Base-by-base conservation (phyloP, 2,113 vertebrate species). In the Aspidoscelis tigris region DNA sequence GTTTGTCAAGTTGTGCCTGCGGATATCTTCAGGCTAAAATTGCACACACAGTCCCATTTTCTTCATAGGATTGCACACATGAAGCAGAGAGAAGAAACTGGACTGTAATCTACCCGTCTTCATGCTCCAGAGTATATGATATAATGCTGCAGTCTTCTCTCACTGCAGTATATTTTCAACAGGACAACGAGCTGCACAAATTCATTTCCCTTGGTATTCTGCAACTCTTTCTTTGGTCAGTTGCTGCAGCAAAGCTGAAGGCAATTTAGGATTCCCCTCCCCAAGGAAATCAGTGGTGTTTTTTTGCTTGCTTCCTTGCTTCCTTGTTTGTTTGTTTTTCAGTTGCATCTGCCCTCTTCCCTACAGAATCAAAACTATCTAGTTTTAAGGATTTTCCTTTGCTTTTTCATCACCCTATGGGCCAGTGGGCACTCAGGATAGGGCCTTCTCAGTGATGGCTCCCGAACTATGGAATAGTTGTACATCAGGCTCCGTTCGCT, bases 341-440 rank as follows among this genome's bases (percentile, higher is more conserved):
- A 0, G 64, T 26, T 39, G 14, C 0, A 18, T n/a, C 18, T 9
- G 7, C 24, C 41, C 33, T 3, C 50, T 50, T 39, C 47, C 0
- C 0, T 78, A 20, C 72, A 84, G 44, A 84, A 90, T 80, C 85
- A 77, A 55, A 68, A 43, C 66, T 55, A 22, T 20, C 21, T 21
- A 68, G 33, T 76, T 55, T 75, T 72, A 81, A 70, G 86, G 84
- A 77, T 33, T 61, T 61, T 61, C 12, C 18, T 61, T 18, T 14
- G 4, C 18, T 14, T 4, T 61, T 61, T 61, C 14, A 4, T 18
- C 58, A 61, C 58, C 18, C 20, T 61, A 16, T 61, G 18, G 12
- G 18, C 58, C 18, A 18, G 12, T 61, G 33, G 33, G 33, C 33
- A 33, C 33, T 1, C 33, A 33, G 33, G 33, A 33, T 33, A 33